Conservation (phyloP, 2,888 invertebrate genomes). For the Cyaniris semiargus region DNA sequence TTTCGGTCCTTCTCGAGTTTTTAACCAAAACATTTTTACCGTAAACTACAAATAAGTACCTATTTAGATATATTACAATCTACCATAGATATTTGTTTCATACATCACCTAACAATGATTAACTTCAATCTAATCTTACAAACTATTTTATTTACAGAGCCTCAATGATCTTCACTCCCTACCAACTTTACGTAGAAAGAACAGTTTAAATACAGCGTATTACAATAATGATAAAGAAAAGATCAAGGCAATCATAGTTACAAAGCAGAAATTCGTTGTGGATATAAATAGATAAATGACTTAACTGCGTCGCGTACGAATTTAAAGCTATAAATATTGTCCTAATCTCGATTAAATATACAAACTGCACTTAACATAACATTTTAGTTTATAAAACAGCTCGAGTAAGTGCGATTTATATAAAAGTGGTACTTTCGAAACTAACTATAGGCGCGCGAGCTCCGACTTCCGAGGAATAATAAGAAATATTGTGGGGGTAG, state of each 20-base stretch:
- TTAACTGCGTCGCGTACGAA: slow-evolving; percentile 28
- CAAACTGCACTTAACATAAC: slow-evolving; percentile 20
- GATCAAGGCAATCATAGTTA: slow-evolving; percentile 77
- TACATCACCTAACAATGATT: slow-evolving; percentile 65
- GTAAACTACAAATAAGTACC: not conserved
- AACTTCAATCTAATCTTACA: slow-evolving; percentile 73
- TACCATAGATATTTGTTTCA: not conserved
- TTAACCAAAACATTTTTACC: not conserved
- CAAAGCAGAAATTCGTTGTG: slow-evolving; percentile 38
- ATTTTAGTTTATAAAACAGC: slow-evolving; percentile 1
- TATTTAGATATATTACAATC: not conserved
- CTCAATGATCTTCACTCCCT: slow-evolving; percentile 12
- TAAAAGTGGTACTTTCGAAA: slow-evolving; percentile 22
- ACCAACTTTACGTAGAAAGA: slow-evolving; percentile 11
- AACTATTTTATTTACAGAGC: slow-evolving; percentile 38
- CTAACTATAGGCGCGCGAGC: not conserved
- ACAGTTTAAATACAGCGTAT: not conserved
- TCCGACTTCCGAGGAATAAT: not conserved
- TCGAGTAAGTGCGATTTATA: slow-evolving; percentile 7
- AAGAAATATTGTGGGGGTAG: too few species aligned
- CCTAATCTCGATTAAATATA: slow-evolving; percentile 12
- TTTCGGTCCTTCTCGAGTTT: not conserved
- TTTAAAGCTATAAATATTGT: slow-evolving; percentile 10
- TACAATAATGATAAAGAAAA: slow-evolving; percentile 57
- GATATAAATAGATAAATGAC: slow-evolving; percentile 23